Base-by-base conservation (phyloP, 2,888 invertebrate species). In the Parasteatoda lunata region DNA sequence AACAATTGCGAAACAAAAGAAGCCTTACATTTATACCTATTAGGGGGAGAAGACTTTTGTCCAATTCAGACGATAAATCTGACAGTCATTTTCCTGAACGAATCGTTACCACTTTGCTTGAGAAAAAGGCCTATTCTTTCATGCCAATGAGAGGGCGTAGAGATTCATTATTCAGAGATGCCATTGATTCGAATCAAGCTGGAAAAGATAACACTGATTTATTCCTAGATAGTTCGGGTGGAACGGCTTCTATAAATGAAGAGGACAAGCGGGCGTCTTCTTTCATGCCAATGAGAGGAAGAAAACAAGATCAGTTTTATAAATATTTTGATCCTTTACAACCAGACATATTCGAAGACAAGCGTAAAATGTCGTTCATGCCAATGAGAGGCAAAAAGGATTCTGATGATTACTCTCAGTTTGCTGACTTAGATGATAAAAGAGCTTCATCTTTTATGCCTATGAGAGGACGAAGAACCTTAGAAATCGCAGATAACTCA, bases 111-210 rank as follows among this genome's bases (percentile, higher is more conserved):
- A 69, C 64, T 51, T 59, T 75, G n/a, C 30, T 79, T 9, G 73
- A 68, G 13, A 81, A 81, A 54, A 77, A 71, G 52, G 13, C n/a
- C 3, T 59, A 77, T 54, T 78, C 78, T 2, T 82, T 87, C 54
- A 82, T 82, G 77, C 81, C 86, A 9, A 81, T 87, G 77, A 87
- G 81, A 51, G 77, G 77, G 11, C 71, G 82, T n/a, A 49, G 72
- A 72, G 77, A 66, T 13, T 47, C 49, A n/a, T 13, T 9, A 15
- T 47, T 13, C 9, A 13, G 77, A 51, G 15, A 51, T 7, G 15
- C 49, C 11, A 13, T n/a, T 13, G 4, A 8, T 51, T 51, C 72
- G 52, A 51, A 51, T 6, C 66, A 68, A 9, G 6, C 5, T 68
- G 15, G 4, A 9, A 9, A 9, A 6, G 66, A 45, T 59, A 7